Evolutionary conservation across 2,888 invertebrate genomes (phyloP).

Genomic region (Ethmia dodecea): DNA sequence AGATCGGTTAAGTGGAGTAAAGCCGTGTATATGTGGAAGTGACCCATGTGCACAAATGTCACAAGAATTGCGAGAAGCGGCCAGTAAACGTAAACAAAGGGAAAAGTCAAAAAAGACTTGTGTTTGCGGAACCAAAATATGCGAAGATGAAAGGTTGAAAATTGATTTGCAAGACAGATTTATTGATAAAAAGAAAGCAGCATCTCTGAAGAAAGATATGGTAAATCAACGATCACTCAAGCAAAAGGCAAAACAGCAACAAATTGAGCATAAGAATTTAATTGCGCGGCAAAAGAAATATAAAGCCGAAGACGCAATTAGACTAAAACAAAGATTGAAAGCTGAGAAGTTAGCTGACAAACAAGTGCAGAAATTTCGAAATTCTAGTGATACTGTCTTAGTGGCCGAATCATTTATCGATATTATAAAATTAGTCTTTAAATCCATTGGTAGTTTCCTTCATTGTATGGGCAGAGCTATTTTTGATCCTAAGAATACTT

Average conservation of each 20-base stretch:
- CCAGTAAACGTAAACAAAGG: neutral
- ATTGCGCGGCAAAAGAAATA: constrained; percentile 10
- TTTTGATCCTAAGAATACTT: constrained; percentile 23
- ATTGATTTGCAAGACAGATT: neutral
- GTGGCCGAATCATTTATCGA: constrained; percentile 26
- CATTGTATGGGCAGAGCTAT: constrained; percentile 21
- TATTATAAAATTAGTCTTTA: constrained; percentile 19
- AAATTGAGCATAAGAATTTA: constrained; percentile 2
- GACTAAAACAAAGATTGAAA: constrained; percentile 15
- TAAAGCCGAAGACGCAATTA: constrained; percentile 16
- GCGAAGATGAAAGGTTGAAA: neutral
- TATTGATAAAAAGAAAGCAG: constrained; percentile 1
- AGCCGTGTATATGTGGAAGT: constrained; percentile 20
- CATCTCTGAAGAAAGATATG: constrained; percentile 12
- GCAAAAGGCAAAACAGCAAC: constrained; percentile 4
- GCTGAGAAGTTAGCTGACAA: constrained; percentile 16
- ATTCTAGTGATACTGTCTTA: constrained; percentile 18
- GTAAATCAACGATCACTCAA: too few species aligned
- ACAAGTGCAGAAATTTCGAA: constrained; percentile 17
- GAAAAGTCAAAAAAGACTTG: neutral
- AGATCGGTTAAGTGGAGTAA: neutral
- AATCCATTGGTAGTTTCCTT: constrained; percentile 11
- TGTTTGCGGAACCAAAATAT: constrained; percentile 1
- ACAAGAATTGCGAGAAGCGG: neutral
- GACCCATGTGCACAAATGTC: constrained; percentile 12